A percentile compares a stretch with the other conserved stretches of the same genome.
Evolutionary conservation across 2,797 vertebrate genomes (phyloP).

Genomic region (Spea hammondii): DNA sequence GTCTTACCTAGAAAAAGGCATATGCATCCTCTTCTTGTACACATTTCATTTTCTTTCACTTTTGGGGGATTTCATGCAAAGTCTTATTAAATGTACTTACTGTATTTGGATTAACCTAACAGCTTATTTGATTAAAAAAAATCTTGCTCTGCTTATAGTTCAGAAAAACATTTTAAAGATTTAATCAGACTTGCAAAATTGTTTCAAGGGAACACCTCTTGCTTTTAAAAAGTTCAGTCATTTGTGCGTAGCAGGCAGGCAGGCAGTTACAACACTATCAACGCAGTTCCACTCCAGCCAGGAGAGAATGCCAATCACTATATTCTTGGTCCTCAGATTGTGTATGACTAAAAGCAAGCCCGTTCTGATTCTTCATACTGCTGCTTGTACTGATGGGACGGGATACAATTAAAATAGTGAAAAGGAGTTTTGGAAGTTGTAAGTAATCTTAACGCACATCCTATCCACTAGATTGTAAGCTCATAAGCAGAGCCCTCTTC

Average conservation of each 20-base stretch:
- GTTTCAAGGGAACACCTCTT: constrained; percentile 71
- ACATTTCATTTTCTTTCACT: constrained; percentile 60
- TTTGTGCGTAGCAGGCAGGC: constrained; percentile 71
- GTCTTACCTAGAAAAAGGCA: constrained; percentile 61
- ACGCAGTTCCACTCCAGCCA: constrained; percentile 67
- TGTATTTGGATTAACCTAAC: constrained; percentile 50
- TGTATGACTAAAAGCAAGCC: constrained; percentile 52
- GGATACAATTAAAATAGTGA: too few species aligned
- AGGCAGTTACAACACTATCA: constrained; percentile 66
- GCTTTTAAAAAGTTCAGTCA: constrained; percentile 74
- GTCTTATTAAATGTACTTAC: constrained; percentile 63
- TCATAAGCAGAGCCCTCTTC: too few species aligned
- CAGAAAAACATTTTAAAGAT: constrained; percentile 69
- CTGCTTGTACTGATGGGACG: constrained; percentile 3
- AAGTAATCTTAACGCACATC: too few species aligned
- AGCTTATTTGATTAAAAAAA: too few species aligned
- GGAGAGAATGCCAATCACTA: constrained; percentile 75
- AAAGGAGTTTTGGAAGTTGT: too few species aligned
- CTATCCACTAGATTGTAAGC: too few species aligned
- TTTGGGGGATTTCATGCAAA: constrained; percentile 62
- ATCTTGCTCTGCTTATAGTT: too few species aligned
- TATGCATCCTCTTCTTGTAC: constrained; percentile 63
- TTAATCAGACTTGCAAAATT: constrained; percentile 68
- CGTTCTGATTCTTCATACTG: constrained; percentile 41
- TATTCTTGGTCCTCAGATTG: constrained; percentile 61